phyloP scores from a whole-genome alignment of 2,888 invertebrate species.

The Lepas anatifera region DNA sequence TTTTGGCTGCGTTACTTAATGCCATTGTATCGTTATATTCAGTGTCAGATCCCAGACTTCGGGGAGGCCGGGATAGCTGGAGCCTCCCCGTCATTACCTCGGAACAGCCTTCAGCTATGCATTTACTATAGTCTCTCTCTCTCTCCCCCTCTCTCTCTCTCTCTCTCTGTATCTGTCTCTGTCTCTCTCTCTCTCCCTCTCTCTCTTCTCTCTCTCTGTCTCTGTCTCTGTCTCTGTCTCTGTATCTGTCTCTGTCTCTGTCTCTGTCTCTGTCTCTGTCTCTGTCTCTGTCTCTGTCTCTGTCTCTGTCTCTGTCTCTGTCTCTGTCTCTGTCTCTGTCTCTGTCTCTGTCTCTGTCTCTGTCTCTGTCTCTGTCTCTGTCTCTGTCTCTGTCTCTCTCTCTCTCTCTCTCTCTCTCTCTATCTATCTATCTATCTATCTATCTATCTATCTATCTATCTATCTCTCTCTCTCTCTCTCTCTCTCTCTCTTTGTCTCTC shows the following conservation, averaged over 20 bases:
- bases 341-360: slow-evolving; percentile 11
- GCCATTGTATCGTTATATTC: no score
- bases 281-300: background rate
- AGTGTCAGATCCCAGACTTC: no score
- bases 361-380: slow-evolving; percentile 2
- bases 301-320: background rate
- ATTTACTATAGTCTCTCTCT: no score
- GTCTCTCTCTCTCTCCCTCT: background rate
- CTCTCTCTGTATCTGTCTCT: slow-evolving; percentile 7
- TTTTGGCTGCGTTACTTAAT: no score
- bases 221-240: background rate
- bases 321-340: slow-evolving; percentile 11
- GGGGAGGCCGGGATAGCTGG: no score
- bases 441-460: slow-evolving; percentile 2
- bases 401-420: slow-evolving; percentile 4
- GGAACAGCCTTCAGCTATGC: no score
- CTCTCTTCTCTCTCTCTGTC: background rate
- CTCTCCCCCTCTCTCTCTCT: slow-evolving; percentile 7
- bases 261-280: background rate
- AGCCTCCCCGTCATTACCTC: no score
- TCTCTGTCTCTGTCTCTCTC: slow-evolving; percentile 12
- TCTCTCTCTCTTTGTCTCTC: no score
- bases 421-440: background rate
- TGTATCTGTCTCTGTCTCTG: background rate
- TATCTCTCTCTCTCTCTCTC: no score